Conservation (phyloP, 2,797 vertebrate genomes). For the Phoeniculus purpureus region DNA sequence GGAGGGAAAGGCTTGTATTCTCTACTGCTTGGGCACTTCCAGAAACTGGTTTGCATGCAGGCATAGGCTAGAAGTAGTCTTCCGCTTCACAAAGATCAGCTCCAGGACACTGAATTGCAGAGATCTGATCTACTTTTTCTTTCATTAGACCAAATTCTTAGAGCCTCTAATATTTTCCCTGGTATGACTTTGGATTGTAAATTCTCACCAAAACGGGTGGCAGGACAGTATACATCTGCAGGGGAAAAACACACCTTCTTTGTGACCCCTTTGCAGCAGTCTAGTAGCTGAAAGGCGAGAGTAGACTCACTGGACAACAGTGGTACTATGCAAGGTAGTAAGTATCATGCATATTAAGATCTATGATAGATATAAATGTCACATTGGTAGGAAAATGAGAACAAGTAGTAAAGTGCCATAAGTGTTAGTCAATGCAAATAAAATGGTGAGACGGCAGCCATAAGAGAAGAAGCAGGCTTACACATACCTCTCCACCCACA, state of each 20-base stretch:
- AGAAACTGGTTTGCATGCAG: background rate
- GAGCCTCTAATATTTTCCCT: background rate
- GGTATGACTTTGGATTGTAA: background rate
- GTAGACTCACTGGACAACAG: constrained; percentile 26
- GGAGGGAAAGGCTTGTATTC: background rate
- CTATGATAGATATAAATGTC: background rate
- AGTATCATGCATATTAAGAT: constrained; percentile 6
- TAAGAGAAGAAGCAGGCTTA: background rate
- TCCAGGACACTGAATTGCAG: background rate
- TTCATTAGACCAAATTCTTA: background rate
- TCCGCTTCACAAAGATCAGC: background rate
- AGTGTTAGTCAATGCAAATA: background rate
- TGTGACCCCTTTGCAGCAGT: background rate
- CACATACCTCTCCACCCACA: background rate
- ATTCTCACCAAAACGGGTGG: background rate
- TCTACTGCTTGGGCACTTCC: background rate
- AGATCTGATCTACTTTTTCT: background rate
- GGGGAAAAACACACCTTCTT: background rate
- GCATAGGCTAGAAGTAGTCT: background rate
- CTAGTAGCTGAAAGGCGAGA: background rate
- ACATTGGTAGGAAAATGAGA: background rate
- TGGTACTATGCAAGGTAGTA: constrained; percentile 39
- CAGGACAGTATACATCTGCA: background rate
- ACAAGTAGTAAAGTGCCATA: background rate
- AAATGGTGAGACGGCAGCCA: background rate